phyloP scores from a whole-genome alignment of 2,797 vertebrate species.

The Schizopygopsis malacanthus region DNA sequence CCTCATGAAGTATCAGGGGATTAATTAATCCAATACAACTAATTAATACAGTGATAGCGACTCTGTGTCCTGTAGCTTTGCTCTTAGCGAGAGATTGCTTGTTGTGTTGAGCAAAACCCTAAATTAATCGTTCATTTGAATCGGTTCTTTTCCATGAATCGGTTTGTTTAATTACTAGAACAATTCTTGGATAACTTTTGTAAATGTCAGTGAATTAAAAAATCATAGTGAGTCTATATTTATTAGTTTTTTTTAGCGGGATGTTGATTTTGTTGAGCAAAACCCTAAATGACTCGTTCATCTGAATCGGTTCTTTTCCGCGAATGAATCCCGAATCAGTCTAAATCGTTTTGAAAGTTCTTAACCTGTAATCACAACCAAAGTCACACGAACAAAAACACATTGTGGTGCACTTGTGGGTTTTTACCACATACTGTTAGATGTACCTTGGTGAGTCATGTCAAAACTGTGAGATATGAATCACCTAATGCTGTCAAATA shows the following conservation, averaged over 20 bases:
- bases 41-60: too few relatives aligned
- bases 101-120: not conserved
- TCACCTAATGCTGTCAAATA: too few relatives aligned
- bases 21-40: too few relatives aligned
- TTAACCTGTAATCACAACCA: not conserved
- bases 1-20: not conserved
- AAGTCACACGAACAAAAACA: too few relatives aligned
- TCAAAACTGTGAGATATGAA: not conserved
- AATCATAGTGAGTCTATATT: not conserved
- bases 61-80: too few relatives aligned
- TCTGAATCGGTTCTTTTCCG: too few relatives aligned
- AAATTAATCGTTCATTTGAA: not conserved
- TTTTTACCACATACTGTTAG: not conserved
- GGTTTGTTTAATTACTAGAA: too few relatives aligned
- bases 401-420: not conserved
- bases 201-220: not conserved
- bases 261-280: too few relatives aligned
- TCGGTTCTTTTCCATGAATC: not conserved
- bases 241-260: fast-evolving
- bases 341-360: not conserved
- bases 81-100: not conserved
- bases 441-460: not conserved
- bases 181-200: too few relatives aligned
- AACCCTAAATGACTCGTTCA: not conserved
- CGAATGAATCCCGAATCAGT: not conserved